A percentile compares a stretch with the other conserved stretches of the same genome.
phyloP scores from a whole-genome alignment of 1,140 invertebrate species.

The Drosophila repletoides region DNA sequence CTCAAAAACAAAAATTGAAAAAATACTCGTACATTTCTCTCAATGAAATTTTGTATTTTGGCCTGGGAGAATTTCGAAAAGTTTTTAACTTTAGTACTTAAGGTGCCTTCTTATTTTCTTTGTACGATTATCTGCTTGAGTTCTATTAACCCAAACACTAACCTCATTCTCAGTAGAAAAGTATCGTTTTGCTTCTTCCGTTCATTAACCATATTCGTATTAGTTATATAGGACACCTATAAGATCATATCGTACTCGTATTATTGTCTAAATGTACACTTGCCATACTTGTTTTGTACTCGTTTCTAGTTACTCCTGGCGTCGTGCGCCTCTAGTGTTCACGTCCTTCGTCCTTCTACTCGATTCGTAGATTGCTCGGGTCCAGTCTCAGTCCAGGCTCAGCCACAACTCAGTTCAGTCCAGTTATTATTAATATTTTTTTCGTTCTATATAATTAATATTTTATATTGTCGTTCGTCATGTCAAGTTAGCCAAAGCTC shows the following conservation, averaged over 20 bases:
- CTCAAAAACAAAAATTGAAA: no score
- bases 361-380: constrained; percentile 59
- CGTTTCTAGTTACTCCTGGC: constrained; percentile 75
- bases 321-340: constrained; percentile 66
- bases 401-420: constrained; percentile 33
- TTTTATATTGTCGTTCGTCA: constrained; percentile 28
- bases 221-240: neutral
- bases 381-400: constrained; percentile 44
- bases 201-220: constrained; percentile 15
- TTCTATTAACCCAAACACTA: constrained; percentile 37
- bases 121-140: constrained; percentile 16
- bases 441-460: constrained; percentile 43
- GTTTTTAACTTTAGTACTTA: constrained; percentile 16
- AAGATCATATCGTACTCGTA: neutral
- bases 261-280: constrained; percentile 36
- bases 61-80: constrained; percentile 4
- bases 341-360: constrained; percentile 52
- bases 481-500: constrained; percentile 33
- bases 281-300: constrained; percentile 64
- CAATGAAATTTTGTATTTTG: constrained; percentile 5
- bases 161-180: neutral
- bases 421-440: constrained; percentile 45
- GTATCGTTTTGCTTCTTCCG: constrained; percentile 6
- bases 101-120: constrained; percentile 3
- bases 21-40: no score